Conservation (phyloP, 2,113 vertebrate genomes). For the Malaclemys terrapin region DNA sequence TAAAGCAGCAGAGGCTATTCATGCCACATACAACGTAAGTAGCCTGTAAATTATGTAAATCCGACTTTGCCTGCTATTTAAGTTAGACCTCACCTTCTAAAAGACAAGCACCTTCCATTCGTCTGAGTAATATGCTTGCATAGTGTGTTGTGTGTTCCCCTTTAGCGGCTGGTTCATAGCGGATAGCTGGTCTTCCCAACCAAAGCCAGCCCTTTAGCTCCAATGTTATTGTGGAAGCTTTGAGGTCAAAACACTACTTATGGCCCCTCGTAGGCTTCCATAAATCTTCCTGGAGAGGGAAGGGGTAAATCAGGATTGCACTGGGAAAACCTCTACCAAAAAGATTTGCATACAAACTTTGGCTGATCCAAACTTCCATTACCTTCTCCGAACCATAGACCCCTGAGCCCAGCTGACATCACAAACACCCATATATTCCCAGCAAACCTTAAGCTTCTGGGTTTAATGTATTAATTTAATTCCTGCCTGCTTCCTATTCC, state of each 20-base stretch:
- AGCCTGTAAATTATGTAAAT: neutral
- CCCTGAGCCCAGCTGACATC: neutral
- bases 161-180: neutral
- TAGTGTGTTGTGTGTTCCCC: neutral
- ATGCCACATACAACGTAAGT: neutral
- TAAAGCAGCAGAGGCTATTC: neutral
- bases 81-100: neutral
- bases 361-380: neutral
- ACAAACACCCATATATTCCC: neutral
- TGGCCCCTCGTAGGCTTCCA: neutral
- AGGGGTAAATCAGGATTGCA: neutral
- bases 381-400: neutral
- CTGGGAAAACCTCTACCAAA: neutral
- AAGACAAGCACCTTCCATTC: neutral
- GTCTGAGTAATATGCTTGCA: neutral
- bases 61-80: neutral
- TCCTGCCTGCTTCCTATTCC: neutral
- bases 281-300: neutral
- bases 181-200: neutral
- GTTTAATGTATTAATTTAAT: neutral
- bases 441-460: neutral
- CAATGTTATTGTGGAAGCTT: neutral
- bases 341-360: neutral
- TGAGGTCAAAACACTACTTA: neutral
- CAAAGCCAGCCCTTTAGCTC: neutral